These are phyloP conservation scores for Sprattus sprattus DNA, from an alignment of 2,113 vertebrate species.

Conservation along the genomic window DNA sequence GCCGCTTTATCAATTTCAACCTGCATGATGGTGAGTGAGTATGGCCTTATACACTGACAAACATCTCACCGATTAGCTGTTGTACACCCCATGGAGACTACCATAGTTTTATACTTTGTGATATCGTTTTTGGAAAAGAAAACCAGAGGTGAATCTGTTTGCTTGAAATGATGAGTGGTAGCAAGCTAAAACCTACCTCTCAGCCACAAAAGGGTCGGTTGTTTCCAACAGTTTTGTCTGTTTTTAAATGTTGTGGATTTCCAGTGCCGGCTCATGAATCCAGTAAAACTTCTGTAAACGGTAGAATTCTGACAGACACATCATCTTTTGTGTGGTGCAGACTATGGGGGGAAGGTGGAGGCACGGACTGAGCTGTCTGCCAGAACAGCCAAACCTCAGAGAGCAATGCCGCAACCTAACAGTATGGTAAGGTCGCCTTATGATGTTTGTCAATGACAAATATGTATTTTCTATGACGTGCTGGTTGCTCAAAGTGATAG, in stretches of 20 bases:
- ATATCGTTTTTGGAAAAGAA: not conserved
- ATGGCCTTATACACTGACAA: not conserved
- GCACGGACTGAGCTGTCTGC: conserved; percentile 70
- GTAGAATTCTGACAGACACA: not conserved
- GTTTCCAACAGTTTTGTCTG: no score
- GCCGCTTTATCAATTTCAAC: conserved; percentile 88
- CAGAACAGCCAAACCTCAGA: conserved; percentile 66
- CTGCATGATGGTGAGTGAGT: conserved; percentile 82
- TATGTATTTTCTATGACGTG: not conserved
- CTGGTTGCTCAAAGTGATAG: not conserved
- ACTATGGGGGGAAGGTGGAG: conserved; percentile 75
- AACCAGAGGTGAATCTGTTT: not conserved
- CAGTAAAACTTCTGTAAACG: not conserved
- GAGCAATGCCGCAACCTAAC: conserved; percentile 63
- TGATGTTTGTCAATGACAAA: not conserved
- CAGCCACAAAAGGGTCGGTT: no score
- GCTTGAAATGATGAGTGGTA: not conserved
- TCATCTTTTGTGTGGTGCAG: conserved; percentile 58
- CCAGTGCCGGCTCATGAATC: no score
- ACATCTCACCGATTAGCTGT: not conserved
- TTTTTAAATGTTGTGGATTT: no score
- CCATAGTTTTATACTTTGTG: not conserved
- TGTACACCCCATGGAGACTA: not conserved
- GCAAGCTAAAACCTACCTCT: not conserved
- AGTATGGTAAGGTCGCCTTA: conserved; percentile 71